Conservation (phyloP, 2,797 vertebrate species). For the Sarcoramphus papa region DNA sequence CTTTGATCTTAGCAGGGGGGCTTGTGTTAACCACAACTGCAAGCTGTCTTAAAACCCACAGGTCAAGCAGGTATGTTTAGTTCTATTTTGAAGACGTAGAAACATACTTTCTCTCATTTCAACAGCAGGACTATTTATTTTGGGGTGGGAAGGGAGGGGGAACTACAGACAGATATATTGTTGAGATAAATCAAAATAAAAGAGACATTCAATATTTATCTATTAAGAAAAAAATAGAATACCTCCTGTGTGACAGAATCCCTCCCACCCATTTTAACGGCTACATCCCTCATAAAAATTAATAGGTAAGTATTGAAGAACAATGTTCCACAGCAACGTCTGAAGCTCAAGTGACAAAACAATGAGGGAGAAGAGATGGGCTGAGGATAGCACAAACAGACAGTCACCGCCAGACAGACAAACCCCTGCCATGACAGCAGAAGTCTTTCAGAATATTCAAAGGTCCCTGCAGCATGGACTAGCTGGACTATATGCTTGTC, state of each 20-base stretch:
- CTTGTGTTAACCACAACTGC: slow-evolving; percentile 47
- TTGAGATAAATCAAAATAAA: slow-evolving; percentile 1
- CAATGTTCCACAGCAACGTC: neutral
- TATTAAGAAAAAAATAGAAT: neutral
- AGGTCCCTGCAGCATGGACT: neutral
- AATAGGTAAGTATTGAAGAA: neutral
- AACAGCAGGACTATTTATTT: slow-evolving; percentile 7
- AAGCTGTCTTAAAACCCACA: slow-evolving; percentile 42
- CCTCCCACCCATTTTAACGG: neutral
- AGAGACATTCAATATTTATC: neutral
- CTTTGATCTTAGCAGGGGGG: slow-evolving; percentile 70
- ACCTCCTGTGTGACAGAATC: neutral
- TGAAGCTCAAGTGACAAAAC: neutral
- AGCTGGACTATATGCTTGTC: neutral
- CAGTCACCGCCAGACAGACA: neutral
- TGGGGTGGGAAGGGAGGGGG: neutral
- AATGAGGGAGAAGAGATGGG: neutral
- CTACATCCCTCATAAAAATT: neutral
- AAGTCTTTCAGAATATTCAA: neutral
- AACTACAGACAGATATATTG: neutral
- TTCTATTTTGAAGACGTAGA: neutral
- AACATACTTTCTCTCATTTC: slow-evolving; percentile 36
- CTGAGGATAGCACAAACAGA: neutral
- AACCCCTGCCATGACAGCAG: neutral
- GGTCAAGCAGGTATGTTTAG: slow-evolving; percentile 68